Evolutionary conservation across 53 echinoderm and acorn worm genomes (phyloP), one percentile per base, ranked within the genome.

Genomic region (Zoroaster sp.): DNA sequence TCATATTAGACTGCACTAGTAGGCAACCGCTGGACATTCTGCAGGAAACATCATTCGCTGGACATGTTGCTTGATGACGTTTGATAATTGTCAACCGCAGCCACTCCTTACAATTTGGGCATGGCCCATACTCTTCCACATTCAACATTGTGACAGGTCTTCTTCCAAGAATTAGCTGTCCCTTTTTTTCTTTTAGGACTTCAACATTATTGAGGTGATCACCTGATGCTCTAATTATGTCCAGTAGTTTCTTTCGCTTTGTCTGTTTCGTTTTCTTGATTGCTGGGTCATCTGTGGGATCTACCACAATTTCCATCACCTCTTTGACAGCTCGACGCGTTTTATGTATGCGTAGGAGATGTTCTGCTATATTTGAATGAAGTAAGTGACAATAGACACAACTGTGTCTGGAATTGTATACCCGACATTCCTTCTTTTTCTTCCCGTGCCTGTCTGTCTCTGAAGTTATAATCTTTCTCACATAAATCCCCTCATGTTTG

Each of bases 71-170:
- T 65, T 88, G 88, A 46, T 92, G 92, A 73, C 88, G 41, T 5
- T 80, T 34, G 21, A 88, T 81, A 32, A 80, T 42, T n/a, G 65
- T 46, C 3, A 92, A 38, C 42, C 66, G 80, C 23, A 89, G 36
- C 93, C 93, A 93, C 67, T 93, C 86, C 33, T 77, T 44, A 36
- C 93, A 89, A 23, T 63, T 77, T 28, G 89, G 93, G 54, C 89
- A 93, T 39, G 93, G 89, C 3, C 89, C 87, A 73, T 93, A 93
- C 5, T 87, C 80, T 31, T 73, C 47, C 12, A 83, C 34, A 70
- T 69, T 44, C 44, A 69, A 44, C 46, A 23, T 43, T 5, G 9
- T 47, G 34, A 51, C 51, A 54, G 52, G 37, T 55, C 92, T 63
- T 32, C 88, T 85, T 18, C 31, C 66, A 2, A 92, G 5, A 8